phyloP scores from a whole-genome alignment of 2,113 vertebrate genomes.

The Podarcis raffonei region DNA sequence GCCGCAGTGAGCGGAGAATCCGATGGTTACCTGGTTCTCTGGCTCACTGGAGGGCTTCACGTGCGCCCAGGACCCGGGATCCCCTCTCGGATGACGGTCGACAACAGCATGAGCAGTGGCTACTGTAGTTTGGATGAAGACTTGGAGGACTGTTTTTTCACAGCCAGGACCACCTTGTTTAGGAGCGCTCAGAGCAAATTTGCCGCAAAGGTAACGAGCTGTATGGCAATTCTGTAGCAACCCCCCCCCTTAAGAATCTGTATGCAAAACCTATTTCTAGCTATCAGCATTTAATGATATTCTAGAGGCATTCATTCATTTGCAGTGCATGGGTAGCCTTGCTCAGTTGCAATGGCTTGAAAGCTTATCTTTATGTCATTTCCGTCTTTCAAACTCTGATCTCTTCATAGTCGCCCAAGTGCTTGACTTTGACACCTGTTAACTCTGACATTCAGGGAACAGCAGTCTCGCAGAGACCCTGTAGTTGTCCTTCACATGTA shows the following conservation, averaged over 20 bases:
- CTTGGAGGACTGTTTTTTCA: constrained; percentile 94
- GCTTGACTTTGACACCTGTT: constrained; percentile 2
- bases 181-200: constrained; percentile 72
- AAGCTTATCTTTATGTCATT: neutral
- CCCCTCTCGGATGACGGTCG: constrained; percentile 71
- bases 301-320: neutral
- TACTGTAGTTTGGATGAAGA: constrained; percentile 97
- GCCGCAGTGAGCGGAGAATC: constrained; percentile 25
- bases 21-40: constrained; percentile 36
- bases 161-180: constrained; percentile 95
- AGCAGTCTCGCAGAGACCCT: neutral
- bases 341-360: neutral
- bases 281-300: neutral
- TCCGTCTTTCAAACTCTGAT: rapidly evolving
- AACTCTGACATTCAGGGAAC: no score
- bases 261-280: constrained; percentile 7
- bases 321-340: neutral
- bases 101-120: constrained; percentile 95
- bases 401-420: neutral
- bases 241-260: no score
- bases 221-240: neutral
- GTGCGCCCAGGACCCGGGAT: constrained; percentile 27
- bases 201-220: constrained; percentile 81
- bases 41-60: neutral
- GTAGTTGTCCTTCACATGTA: neutral